phyloP scores from a whole-genome alignment of 64 coral and sea anemone species.

The Montipora efflorescens region DNA sequence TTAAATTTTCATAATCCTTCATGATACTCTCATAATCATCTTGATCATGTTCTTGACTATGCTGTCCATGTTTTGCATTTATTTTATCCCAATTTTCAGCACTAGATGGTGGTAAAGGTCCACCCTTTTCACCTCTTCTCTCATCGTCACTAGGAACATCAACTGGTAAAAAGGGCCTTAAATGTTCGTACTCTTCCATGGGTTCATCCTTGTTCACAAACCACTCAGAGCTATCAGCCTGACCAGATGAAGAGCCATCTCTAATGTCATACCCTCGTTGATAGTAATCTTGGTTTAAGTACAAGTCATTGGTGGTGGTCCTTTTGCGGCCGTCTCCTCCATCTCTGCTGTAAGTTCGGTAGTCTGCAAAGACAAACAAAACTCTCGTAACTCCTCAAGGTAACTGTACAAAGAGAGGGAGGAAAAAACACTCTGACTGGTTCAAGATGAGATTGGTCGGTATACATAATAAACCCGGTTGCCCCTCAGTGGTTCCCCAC shows the following conservation, averaged over 20 bases:
- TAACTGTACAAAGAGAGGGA: too few species aligned
- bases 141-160: not conserved
- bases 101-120: conserved; percentile 25
- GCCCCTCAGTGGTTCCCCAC: too few species aligned
- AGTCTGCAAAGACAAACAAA: conserved; percentile 17
- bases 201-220: not conserved
- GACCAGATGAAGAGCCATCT: not conserved
- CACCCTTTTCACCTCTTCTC: not conserved
- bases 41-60: conserved; percentile 23
- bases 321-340: not conserved
- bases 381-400: not conserved
- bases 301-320: not conserved
- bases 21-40: conserved; percentile 36
- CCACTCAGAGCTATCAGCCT: conserved; percentile 8
- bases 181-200: not conserved
- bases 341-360: not conserved
- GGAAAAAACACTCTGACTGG: too few species aligned
- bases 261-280: not conserved
- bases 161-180: not conserved
- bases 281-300: not conserved
- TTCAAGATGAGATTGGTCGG: too few species aligned
- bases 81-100: conserved; percentile 49
- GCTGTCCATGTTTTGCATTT: conserved; percentile 29
- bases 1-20: conserved; percentile 37
- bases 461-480: too few species aligned